Evolutionary conservation across 2,797 vertebrate genomes (phyloP).

Genomic region (Loriculus beryllinus): DNA sequence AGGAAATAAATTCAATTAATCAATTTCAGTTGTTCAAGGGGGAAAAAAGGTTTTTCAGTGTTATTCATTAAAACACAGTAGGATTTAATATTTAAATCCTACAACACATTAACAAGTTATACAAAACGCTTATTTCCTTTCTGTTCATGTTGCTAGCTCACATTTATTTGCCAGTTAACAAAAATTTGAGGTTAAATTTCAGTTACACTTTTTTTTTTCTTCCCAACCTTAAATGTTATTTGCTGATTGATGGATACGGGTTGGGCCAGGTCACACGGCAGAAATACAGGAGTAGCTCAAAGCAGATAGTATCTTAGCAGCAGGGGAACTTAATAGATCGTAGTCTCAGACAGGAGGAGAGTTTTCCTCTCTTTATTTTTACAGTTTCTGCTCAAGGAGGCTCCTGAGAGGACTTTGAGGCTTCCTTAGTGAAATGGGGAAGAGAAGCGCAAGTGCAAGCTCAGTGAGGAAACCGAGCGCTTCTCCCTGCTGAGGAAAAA

Average conservation of each 20-base stretch:
- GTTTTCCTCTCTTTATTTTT: neutral
- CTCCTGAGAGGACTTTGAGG: neutral
- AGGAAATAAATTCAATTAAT: neutral
- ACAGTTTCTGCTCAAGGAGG: neutral
- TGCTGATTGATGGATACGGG: neutral
- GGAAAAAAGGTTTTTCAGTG: neutral
- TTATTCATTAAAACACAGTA: neutral
- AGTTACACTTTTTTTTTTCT: neutral
- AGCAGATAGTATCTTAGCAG: slow-evolving; percentile 20
- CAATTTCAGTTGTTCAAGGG: neutral
- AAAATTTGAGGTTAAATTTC: neutral
- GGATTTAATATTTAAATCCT: neutral
- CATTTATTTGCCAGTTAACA: neutral
- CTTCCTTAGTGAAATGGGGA: neutral
- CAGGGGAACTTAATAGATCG: neutral
- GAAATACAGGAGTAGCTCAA: neutral
- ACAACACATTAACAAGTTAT: neutral
- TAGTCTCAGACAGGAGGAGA: neutral
- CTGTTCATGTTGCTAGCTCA: neutral
- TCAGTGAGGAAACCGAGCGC: neutral
- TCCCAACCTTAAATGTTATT: neutral
- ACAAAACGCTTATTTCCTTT: neutral
- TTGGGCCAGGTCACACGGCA: neutral
- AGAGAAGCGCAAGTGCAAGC: neutral
- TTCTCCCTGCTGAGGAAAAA: neutral